phyloP scores from a whole-genome alignment of 2,113 vertebrate species.

The Eubucco bourcierii region DNA sequence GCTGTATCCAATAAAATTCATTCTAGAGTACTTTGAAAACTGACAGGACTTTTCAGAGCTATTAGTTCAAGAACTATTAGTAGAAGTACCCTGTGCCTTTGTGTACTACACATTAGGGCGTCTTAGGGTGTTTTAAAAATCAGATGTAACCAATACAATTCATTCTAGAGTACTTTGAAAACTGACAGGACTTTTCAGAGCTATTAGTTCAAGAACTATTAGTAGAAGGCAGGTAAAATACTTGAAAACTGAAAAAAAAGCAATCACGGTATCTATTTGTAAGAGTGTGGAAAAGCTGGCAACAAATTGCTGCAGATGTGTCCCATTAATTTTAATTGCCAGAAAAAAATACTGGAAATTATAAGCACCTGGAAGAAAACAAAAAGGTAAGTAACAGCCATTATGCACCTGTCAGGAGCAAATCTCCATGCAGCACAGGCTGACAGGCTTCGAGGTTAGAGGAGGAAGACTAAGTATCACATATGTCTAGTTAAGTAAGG shows the following conservation, averaged over 20 bases:
- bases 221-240: not conserved
- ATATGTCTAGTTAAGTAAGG: not conserved
- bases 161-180: not conserved
- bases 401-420: not conserved
- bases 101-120: too few relatives aligned
- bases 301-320: not conserved
- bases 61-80: not conserved
- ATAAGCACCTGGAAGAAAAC: not conserved
- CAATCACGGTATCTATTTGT: not conserved
- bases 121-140: not conserved
- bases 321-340: not conserved
- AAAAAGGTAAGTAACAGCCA: not conserved
- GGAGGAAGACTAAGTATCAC: not conserved
- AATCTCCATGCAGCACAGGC: not conserved
- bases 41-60: slow-evolving; percentile 36
- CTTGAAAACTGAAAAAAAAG: not conserved
- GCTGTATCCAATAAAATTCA: not conserved
- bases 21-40: not conserved
- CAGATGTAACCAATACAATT: not conserved
- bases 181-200: slow-evolving; percentile 33
- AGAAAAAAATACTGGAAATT: not conserved
- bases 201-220: not conserved
- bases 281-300: not conserved
- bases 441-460: not conserved
- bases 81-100: too few relatives aligned